Conservation (phyloP, 2,113 vertebrate species). For the Cricetomys ansorgei region DNA sequence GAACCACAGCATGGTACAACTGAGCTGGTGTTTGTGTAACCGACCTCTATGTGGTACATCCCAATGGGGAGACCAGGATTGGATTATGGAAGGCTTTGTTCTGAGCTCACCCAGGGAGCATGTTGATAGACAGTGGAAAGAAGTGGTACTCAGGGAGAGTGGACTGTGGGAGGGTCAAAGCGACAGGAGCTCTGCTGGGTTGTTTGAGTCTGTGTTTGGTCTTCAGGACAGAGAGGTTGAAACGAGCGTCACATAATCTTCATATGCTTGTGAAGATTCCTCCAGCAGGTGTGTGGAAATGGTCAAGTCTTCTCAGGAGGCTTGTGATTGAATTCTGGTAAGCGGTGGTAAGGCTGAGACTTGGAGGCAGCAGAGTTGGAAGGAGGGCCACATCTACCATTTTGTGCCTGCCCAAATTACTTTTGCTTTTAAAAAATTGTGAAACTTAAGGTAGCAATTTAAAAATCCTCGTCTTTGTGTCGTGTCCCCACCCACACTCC, state of each 20-base stretch:
- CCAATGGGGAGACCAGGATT: neutral
- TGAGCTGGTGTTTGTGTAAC: neutral
- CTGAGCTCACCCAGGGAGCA: no score
- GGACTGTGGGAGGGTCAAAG: neutral
- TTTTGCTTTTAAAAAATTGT: neutral
- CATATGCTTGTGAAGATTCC: neutral
- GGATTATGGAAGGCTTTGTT: neutral
- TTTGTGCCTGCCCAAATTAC: neutral
- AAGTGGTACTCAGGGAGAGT: neutral
- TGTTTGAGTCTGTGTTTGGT: neutral
- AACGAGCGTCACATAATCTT: neutral
- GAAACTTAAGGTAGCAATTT: neutral
- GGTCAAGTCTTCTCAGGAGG: neutral
- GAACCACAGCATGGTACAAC: neutral
- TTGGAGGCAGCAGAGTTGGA: neutral
- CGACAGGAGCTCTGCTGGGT: neutral
- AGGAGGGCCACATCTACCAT: no score
- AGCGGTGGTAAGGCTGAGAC: neutral
- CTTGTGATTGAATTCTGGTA: neutral
- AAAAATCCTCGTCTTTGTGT: neutral
- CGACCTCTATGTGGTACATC: neutral
- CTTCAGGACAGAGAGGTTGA: neutral
- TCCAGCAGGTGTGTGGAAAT: neutral
- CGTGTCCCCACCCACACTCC: neutral
- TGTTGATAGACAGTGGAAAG: neutral